Conservation (phyloP, 2,797 vertebrate species). For the Amblyraja radiata region DNA sequence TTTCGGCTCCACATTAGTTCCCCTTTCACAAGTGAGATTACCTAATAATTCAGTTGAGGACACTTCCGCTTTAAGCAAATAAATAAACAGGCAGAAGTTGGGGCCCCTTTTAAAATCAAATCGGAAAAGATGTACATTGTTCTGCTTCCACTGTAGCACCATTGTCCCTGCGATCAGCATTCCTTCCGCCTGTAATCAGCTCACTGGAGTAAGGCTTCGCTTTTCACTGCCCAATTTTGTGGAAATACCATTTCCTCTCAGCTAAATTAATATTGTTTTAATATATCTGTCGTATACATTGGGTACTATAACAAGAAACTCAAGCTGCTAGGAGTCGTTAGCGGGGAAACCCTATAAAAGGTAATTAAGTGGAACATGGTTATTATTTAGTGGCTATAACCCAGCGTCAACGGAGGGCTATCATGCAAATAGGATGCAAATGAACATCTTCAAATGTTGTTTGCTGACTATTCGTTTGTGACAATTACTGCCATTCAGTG, state of each 20-base stretch:
- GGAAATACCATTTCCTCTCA: neutral
- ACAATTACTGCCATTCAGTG: constrained; percentile 23
- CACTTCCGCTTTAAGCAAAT: neutral
- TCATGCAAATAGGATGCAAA: constrained; percentile 36
- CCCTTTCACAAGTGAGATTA: neutral
- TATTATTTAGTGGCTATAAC: constrained; percentile 30
- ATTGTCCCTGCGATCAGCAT: neutral
- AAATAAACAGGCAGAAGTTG: neutral
- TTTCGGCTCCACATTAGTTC: neutral
- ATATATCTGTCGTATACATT: constrained; percentile 7
- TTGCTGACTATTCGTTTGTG: constrained; percentile 26
- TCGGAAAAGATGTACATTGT: neutral
- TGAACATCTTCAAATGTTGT: constrained; percentile 7
- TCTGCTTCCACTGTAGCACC: neutral
- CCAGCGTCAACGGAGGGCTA: neutral
- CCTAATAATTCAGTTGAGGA: neutral
- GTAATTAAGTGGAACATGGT: constrained; percentile 33
- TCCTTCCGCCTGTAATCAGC: neutral
- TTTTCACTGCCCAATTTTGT: neutral
- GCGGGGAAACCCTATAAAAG: neutral
- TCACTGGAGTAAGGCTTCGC: neutral
- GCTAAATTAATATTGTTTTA: constrained; percentile 4
- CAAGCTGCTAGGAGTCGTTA: neutral
- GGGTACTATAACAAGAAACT: neutral
- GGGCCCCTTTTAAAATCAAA: neutral